Base-by-base conservation (phyloP, 2,113 vertebrate species). In the Sceloporus undulatus region DNA sequence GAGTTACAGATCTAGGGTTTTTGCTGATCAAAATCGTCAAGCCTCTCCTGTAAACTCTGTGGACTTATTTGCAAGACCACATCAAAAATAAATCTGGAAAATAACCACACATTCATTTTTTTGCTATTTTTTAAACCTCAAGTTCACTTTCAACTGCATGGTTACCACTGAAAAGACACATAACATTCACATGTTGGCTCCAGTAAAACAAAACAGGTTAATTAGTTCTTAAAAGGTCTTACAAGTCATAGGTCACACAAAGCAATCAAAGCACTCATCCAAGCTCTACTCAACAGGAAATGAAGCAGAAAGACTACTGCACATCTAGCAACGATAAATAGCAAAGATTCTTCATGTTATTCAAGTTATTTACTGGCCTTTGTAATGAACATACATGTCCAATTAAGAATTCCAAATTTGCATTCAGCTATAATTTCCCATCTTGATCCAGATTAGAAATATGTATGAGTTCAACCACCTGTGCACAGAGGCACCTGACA, bases 141-240 rank as follows among this genome's bases (percentile, higher is more conserved):
- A 54, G 38, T 65, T 92, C n/a, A 89, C 18, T 38, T 84, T 62
- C 80, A 66, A 76, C 4, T n/a, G 29, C 62, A 86, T 3, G 52
- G 16, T 13, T 75, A 65, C 59, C 56, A 86, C 29, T 75, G 14
- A 80, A n/a, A 80, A 42, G 14, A 40, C 92, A 85, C 88, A 81
- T 93, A 91, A 90, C 94, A 94, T 59, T n/a, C 73, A 90, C 82
- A 93, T 91, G 83, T 85, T 75, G 65, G 65, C 89, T 93, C 88
- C 80, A 94, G 92, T 81, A 89, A 88, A 94, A 92, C 82, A 59
- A 2, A 88, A 87, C 1, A 73, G 62, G 11, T n/a, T 97, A 96
- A 94, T 95, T 95, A 93, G 92, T 91, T 93, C 95, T 96, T 96
- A 96, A 93, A 83, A 95, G 94, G 94, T 94, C 93, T 94, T 91